Evolutionary conservation across 1,140 invertebrate species (phyloP).

Genomic region (Bombus picipes): DNA sequence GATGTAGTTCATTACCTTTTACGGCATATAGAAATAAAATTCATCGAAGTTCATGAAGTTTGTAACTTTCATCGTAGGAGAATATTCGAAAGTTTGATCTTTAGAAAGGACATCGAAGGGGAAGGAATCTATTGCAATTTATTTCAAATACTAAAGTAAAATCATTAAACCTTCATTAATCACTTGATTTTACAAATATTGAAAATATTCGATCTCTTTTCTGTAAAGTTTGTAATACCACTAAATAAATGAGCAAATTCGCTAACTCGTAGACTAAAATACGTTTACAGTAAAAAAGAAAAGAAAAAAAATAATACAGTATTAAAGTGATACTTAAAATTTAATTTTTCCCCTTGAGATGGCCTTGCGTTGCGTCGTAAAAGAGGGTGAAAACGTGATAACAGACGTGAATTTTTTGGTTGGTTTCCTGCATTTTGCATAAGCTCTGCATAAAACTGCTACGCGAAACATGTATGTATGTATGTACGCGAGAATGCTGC

Average conservation of each 20-base stretch:
- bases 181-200: neutral
- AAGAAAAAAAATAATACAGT: neutral
- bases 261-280: neutral
- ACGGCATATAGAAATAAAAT: neutral
- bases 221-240: neutral
- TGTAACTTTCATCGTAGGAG: neutral
- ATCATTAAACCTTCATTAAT: neutral
- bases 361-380: neutral
- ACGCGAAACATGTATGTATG: neutral
- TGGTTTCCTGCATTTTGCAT: neutral
- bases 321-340: conserved; percentile 12
- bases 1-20: neutral
- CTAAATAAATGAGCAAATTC: neutral
- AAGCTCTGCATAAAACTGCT: neutral
- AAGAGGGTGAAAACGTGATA: neutral
- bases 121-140: neutral
- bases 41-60: neutral
- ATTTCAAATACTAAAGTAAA: neutral
- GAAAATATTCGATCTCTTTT: neutral
- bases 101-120: neutral
- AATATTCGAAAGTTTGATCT: neutral
- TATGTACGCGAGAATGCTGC: neutral
- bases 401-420: neutral
- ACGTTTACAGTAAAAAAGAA: too few species aligned
- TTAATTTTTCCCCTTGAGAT: neutral